Conservation (phyloP, 2,797 vertebrate species). For the Cichlasoma orientale region DNA sequence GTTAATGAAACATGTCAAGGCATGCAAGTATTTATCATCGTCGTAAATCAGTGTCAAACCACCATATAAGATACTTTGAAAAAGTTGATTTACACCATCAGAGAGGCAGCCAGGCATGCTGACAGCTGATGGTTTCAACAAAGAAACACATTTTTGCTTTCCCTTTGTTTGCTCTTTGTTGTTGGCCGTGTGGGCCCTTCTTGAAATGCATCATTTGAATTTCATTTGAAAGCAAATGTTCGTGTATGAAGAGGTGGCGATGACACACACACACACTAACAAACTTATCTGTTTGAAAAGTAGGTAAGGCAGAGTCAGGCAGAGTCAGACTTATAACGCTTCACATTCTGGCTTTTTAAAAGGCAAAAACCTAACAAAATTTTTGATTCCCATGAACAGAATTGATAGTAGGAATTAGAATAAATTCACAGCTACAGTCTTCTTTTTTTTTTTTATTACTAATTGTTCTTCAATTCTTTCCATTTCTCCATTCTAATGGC, state of each 20-base stretch:
- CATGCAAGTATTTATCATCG: conserved; percentile 4
- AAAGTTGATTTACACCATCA: conserved; percentile 38
- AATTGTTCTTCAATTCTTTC: too few relatives aligned
- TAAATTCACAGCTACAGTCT: too few relatives aligned
- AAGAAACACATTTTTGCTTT: conserved; percentile 40
- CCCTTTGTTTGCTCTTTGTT: conserved; percentile 16
- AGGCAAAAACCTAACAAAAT: neutral
- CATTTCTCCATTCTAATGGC: neutral
- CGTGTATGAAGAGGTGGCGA: conserved; percentile 7
- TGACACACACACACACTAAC: conserved; percentile 3
- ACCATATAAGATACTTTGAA: conserved; percentile 33
- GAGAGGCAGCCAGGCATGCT: neutral
- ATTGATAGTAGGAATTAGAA: too few relatives aligned
- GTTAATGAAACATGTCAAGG: neutral
- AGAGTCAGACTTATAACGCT: neutral
- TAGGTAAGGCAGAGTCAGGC: neutral
- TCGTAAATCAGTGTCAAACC: conserved; percentile 26
- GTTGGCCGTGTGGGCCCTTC: conserved; percentile 25
- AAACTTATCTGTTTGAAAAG: neutral
- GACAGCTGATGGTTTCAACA: conserved; percentile 45
- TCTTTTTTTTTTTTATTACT: too few relatives aligned
- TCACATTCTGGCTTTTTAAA: neutral
- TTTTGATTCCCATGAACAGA: neutral
- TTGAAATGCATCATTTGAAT: conserved; percentile 32
- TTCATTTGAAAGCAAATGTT: conserved; percentile 5